Conservation (phyloP, 2,797 vertebrate genomes). For the Monodelphis domestica region DNA sequence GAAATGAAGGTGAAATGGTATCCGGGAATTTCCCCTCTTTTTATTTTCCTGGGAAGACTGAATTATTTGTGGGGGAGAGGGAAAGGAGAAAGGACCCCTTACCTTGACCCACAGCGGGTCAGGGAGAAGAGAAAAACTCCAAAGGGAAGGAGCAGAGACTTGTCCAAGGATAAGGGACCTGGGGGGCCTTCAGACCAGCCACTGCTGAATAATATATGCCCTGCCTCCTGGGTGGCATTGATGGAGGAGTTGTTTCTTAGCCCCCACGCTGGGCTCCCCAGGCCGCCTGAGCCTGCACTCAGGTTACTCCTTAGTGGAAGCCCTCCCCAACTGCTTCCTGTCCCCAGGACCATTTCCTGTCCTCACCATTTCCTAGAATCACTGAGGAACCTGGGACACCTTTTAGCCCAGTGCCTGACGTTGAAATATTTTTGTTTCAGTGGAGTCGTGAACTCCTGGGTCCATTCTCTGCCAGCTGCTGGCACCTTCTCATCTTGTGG, state of each 20-base stretch:
- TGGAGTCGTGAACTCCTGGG: neutral
- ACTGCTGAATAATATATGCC: neutral
- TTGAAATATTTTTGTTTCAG: neutral
- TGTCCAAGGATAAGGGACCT: neutral
- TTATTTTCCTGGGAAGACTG: neutral
- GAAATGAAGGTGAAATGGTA: neutral
- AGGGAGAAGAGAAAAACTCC: neutral
- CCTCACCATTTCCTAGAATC: neutral
- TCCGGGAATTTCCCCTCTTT: neutral
- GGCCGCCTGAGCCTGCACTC: neutral
- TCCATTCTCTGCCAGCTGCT: neutral
- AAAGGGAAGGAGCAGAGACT: neutral
- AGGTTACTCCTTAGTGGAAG: neutral
- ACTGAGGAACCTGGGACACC: neutral
- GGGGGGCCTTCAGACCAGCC: neutral
- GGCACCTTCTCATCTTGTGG: neutral
- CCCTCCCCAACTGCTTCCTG: neutral
- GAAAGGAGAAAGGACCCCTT: neutral
- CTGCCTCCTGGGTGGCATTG: neutral
- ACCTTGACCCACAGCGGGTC: neutral
- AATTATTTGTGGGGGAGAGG: neutral
- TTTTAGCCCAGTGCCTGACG: neutral
- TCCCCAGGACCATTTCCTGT: neutral
- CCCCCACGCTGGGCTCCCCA: neutral
- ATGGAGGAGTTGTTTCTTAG: neutral